A percentile compares a stretch with the other conserved stretches of the same genome.
Evolutionary conservation across 1,140 invertebrate species (phyloP).

Genomic region (Atta colombica): DNA sequence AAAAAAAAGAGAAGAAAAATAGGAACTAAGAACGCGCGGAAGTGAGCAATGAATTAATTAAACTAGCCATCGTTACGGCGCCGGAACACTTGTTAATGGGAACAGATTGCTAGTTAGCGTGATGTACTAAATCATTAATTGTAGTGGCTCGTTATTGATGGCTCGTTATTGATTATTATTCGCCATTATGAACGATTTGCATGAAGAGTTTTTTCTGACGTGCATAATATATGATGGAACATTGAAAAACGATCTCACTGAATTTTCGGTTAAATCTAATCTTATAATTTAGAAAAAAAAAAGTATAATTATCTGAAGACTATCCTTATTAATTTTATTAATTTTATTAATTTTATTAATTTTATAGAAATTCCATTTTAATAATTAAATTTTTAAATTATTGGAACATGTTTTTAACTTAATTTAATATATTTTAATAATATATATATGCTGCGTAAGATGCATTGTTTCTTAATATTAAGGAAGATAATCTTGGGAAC

Average conservation of each 20-base stretch:
- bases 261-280: slow-evolving; percentile 20
- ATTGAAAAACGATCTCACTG: slow-evolving; percentile 10
- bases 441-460: background rate
- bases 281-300: background rate
- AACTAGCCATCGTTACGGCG: slow-evolving; percentile 68
- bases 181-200: slow-evolving; percentile 56
- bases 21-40: slow-evolving; percentile 47
- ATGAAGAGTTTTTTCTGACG: background rate
- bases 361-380: slow-evolving; percentile 18
- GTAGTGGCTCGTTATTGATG: background rate
- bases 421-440: slow-evolving; percentile 21
- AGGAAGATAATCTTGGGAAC: slow-evolving; percentile 11
- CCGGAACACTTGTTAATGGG: slow-evolving; percentile 86
- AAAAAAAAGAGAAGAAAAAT: slow-evolving; percentile 51
- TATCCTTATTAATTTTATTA: slow-evolving; percentile 7
- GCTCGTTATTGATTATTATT: slow-evolving; percentile 56
- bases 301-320: background rate
- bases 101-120: slow-evolving; percentile 79
- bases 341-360: slow-evolving; percentile 13
- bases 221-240: background rate
- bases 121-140: slow-evolving; percentile 17
- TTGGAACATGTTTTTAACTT: background rate
- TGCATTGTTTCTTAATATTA: background rate
- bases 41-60: slow-evolving; percentile 79
- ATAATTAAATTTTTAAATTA: slow-evolving; percentile 8